Base-by-base conservation (phyloP, 2,797 vertebrate species). In the Sciurus vulgaris region DNA sequence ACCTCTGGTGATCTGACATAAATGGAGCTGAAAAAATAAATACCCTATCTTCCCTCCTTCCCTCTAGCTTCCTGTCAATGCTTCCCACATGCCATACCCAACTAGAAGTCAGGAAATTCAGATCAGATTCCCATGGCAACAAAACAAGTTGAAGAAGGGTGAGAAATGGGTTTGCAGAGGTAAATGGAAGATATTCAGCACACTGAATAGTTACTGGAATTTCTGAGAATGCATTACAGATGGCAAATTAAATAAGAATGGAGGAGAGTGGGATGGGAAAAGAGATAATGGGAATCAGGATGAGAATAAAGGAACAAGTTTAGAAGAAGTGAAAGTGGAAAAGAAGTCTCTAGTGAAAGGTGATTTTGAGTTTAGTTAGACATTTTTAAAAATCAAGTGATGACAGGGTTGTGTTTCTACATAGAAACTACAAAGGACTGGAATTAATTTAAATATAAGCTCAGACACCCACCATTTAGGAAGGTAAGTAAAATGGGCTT, bases 361-460 rank as follows among this genome's bases (percentile, higher is more conserved):
- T 65, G 15, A 89, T 94, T 82, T 94, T 33, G 33, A 67, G 35
- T 33, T 76, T 41, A 47, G 44, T 76, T 41, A 47, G 44, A 90
- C 14, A 73, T 77, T 83, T 67, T 38, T 33, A 26, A 74, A 93
- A 90, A 38, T 74, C 24, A 26, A 78, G 18, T 84, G 47, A 84
- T 81, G 26, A 74, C 41, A 59, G 69, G 38, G 88, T 51, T 56
- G 14, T 93, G 12, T 91, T 24, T 24, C 70, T 94, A 20, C 76
- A 13, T 26, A 76, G 35, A 22, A n/a, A 85, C 70, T 91, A 41
- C 87, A 95, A 38, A 96, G 35, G 65, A 92, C 22, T 47, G 72
- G 92, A 88, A 91, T 88, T 30, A 82, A 86, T 77, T 94, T 94
- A 91, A 95, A 76, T 90, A 56, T 49, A 84, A 94, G n/a, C 65